Conservation (phyloP, 2,797 vertebrate genomes). For the Tachyglossus aculeatus region DNA sequence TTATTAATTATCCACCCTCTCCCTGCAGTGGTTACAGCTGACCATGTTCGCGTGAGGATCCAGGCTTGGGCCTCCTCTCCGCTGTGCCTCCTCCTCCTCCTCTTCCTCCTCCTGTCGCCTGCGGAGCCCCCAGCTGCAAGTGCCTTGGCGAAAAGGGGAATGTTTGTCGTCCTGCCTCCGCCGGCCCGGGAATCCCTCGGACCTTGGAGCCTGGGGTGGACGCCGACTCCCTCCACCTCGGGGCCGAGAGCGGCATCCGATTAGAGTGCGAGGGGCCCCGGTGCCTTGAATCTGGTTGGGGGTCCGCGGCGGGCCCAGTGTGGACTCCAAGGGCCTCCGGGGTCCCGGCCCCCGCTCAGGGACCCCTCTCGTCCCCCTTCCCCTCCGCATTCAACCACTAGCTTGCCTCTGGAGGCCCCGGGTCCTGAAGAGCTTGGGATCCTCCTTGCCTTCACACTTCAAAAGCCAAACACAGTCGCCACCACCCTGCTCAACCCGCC, state of each 20-base stretch:
- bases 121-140: constrained; percentile 45
- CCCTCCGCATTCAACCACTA: background rate
- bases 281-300: background rate
- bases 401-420: background rate
- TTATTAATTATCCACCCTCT: background rate
- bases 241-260: background rate
- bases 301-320: background rate
- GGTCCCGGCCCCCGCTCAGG: background rate
- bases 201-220: background rate
- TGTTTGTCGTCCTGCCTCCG: background rate
- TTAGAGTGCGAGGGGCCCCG: background rate
- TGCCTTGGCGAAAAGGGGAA: constrained; percentile 53
- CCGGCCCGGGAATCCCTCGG: background rate
- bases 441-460: background rate
- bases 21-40: constrained; percentile 85
- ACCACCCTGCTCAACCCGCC: background rate
- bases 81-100: background rate
- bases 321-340: background rate
- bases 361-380: background rate
- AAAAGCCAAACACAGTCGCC: background rate
- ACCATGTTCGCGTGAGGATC: constrained; percentile 90
- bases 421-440: background rate
- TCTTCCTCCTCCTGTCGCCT: background rate
- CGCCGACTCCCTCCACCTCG: background rate
- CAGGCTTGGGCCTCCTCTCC: background rate